Conservation (phyloP, 1,140 invertebrate genomes). For the Nebria ingens region DNA sequence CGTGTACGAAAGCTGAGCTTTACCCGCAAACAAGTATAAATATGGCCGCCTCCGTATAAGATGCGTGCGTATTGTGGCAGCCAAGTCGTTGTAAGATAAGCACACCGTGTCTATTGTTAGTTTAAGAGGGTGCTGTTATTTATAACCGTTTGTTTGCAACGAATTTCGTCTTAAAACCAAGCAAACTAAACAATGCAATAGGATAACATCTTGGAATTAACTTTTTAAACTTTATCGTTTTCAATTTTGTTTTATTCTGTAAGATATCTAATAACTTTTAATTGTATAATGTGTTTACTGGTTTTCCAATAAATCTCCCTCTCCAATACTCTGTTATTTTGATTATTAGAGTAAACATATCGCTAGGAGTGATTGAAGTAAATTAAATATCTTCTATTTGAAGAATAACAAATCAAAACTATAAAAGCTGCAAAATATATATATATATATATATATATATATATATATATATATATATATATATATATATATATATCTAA, state of each 20-base stretch:
- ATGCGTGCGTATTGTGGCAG: background rate
- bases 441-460: too few relatives aligned
- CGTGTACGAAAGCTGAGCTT: background rate
- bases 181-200: background rate
- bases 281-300: too few relatives aligned
- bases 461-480: too few relatives aligned
- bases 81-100: slow-evolving; percentile 15
- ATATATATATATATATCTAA: too few relatives aligned
- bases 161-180: background rate
- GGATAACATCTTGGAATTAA: background rate
- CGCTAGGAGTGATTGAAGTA: too few relatives aligned
- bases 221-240: background rate
- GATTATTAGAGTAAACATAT: too few relatives aligned
- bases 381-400: too few relatives aligned
- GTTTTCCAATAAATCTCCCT: too few relatives aligned
- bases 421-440: too few relatives aligned
- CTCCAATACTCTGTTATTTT: too few relatives aligned
- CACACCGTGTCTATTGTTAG: slow-evolving; percentile 18
- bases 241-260: background rate
- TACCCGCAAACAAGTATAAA: background rate
- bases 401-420: too few relatives aligned
- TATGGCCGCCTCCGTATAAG: background rate
- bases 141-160: background rate
- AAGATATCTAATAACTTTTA: too few relatives aligned
- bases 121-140: slow-evolving; percentile 15